These are phyloP conservation scores for Drosophila hydei DNA, from an alignment of 1,140 invertebrate species.

Conservation along the genomic window DNA sequence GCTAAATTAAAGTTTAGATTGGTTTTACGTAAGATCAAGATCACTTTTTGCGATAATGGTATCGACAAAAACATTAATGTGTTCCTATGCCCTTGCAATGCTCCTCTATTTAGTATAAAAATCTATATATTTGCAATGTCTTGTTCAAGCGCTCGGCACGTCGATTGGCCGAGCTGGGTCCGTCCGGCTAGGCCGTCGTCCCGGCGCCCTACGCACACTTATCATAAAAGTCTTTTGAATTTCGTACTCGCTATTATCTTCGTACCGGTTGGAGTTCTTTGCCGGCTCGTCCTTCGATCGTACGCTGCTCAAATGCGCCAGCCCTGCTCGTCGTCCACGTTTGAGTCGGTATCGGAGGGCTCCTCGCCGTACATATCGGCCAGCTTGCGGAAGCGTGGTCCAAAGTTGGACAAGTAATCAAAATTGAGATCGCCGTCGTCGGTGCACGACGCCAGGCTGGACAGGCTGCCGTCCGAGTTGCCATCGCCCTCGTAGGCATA, in stretches of 20 bases:
- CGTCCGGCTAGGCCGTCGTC: slow-evolving; percentile 55
- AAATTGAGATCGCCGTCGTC: slow-evolving; percentile 98
- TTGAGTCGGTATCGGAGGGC: slow-evolving; percentile 88
- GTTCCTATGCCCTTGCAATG: slow-evolving; percentile 65
- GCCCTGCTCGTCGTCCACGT: slow-evolving; percentile 83
- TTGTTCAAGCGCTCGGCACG: slow-evolving; percentile 19
- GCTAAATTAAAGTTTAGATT: slow-evolving; percentile 46
- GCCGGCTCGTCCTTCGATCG: not conserved
- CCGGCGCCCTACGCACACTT: slow-evolving; percentile 52
- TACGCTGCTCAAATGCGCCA: slow-evolving; percentile 74
- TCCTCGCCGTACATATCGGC: slow-evolving; percentile 98
- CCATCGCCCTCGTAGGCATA: slow-evolving; percentile 98
- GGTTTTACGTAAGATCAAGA: slow-evolving; percentile 73
- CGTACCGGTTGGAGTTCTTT: slow-evolving; percentile 1
- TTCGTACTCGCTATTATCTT: slow-evolving; percentile 42
- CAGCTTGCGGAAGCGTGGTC: slow-evolving; percentile 97
- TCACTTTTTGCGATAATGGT: slow-evolving; percentile 66
- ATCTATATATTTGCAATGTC: slow-evolving; percentile 47
- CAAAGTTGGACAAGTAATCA: slow-evolving; percentile 98
- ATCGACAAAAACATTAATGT: slow-evolving; percentile 54
- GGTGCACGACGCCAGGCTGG: slow-evolving; percentile 95
- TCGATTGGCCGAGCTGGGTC: slow-evolving; percentile 35
- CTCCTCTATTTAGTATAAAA: slow-evolving; percentile 49
- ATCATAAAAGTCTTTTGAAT: slow-evolving; percentile 75
- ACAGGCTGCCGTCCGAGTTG: slow-evolving; percentile 95